These are phyloP conservation scores for Tipula unca DNA, from an alignment of 2,888 invertebrate genomes.

Conservation along the genomic window DNA sequence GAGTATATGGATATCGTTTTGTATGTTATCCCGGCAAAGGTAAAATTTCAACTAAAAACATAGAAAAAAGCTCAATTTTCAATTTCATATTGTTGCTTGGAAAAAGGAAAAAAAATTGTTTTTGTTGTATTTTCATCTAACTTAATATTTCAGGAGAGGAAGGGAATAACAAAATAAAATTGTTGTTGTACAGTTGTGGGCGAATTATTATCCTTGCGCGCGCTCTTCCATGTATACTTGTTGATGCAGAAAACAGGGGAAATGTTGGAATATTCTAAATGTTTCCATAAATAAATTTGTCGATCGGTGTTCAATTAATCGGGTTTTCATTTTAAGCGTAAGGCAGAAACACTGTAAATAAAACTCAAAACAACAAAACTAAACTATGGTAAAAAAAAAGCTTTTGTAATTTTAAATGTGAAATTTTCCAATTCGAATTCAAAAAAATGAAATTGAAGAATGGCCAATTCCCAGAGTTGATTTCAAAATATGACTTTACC, in stretches of 20 bases:
- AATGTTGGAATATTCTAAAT: no score
- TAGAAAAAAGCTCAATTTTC: background rate
- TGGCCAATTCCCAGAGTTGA: no score
- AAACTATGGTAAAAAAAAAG: no score
- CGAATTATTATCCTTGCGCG: background rate
- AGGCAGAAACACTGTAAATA: no score
- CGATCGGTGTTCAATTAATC: no score
- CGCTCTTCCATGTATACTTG: background rate
- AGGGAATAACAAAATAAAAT: background rate
- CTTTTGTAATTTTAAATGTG: no score
- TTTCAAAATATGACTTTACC: no score
- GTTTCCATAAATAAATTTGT: no score
- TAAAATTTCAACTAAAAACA: background rate
- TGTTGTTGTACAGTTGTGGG: background rate
- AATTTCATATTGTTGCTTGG: background rate
- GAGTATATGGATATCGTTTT: background rate
- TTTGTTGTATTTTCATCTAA: background rate
- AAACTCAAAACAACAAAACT: no score
- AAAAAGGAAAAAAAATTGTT: background rate
- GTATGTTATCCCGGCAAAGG: slow-evolving; percentile 1
- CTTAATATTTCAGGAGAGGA: background rate
- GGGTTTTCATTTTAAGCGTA: no score
- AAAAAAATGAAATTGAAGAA: no score
- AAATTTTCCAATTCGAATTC: no score
- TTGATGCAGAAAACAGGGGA: background rate